Evolutionary conservation across 2,888 invertebrate genomes (phyloP).

Genomic region (Lysandra bellargus): DNA sequence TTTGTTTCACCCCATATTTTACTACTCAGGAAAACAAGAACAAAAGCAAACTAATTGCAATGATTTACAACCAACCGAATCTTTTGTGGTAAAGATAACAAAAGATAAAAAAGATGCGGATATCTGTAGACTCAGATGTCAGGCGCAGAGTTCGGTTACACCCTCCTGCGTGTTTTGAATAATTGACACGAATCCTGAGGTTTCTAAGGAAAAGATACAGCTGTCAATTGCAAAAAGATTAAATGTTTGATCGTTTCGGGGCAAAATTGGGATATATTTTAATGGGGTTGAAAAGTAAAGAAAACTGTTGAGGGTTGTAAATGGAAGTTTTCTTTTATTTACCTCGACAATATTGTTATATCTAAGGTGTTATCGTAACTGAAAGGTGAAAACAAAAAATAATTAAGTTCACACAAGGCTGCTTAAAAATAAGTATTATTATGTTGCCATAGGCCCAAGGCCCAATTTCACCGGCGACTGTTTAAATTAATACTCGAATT

Average conservation of each 20-base stretch:
- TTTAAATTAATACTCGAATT: too few relatives aligned
- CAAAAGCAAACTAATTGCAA: slow-evolving; percentile 4
- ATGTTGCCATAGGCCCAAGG: too few relatives aligned
- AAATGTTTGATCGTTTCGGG: slow-evolving; percentile 10
- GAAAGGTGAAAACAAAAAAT: too few relatives aligned
- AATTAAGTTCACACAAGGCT: too few relatives aligned
- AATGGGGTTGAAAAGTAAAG: not conserved
- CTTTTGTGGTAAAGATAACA: not conserved
- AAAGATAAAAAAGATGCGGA: not conserved
- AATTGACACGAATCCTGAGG: slow-evolving; percentile 23
- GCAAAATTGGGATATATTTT: not conserved
- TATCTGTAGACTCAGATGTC: slow-evolving; percentile 11
- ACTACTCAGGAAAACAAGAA: not conserved
- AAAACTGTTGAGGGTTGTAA: not conserved
- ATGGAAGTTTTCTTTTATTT: not conserved
- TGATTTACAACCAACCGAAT: not conserved
- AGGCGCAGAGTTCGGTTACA: not conserved
- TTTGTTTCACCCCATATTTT: too few relatives aligned
- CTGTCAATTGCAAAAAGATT: slow-evolving; percentile 21
- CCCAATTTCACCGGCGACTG: too few relatives aligned
- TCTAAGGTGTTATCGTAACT: too few relatives aligned
- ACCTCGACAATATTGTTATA: not conserved
- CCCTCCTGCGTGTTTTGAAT: slow-evolving; percentile 1
- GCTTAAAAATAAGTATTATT: too few relatives aligned
- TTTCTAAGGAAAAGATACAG: slow-evolving; percentile 2